phyloP scores from a whole-genome alignment of 2,113 vertebrate genomes.

The Apus apus region DNA sequence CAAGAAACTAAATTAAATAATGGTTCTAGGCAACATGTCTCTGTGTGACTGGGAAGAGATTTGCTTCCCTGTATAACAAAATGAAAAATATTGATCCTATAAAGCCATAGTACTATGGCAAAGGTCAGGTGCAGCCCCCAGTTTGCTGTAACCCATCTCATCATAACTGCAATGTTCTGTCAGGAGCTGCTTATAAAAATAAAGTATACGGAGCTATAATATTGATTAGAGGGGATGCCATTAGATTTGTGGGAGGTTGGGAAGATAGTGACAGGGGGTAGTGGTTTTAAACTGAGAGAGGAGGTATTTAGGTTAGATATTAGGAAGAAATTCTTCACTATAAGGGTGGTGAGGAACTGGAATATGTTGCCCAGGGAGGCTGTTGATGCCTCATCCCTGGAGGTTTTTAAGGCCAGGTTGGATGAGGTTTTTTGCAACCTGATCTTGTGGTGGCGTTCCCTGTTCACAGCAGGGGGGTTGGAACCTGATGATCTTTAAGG shows the following conservation, averaged over 20 bases:
- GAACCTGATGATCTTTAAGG: too few species aligned
- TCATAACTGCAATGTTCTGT: not conserved
- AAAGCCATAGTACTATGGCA: not conserved
- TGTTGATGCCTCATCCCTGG: too few species aligned
- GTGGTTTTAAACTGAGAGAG: too few species aligned
- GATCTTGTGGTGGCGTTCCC: too few species aligned
- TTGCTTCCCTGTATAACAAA: constrained; percentile 36
- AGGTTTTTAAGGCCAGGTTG: too few species aligned
- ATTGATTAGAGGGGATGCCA: not conserved
- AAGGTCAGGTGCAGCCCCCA: constrained; percentile 4
- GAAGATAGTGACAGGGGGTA: too few species aligned
- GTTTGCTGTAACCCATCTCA: not conserved
- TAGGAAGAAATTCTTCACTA: too few species aligned
- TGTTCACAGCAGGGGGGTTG: too few species aligned
- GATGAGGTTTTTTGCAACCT: too few species aligned
- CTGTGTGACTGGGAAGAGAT: not conserved
- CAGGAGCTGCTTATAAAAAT: constrained; percentile 14
- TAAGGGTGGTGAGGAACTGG: too few species aligned
- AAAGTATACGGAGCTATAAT: not conserved
- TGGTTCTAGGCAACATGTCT: not conserved
- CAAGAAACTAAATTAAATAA: constrained; percentile 12
- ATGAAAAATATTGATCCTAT: constrained; percentile 67
- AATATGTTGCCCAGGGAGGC: too few species aligned
- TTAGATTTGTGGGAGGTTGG: accelerated
- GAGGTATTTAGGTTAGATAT: too few species aligned